Evolutionary conservation across 2,888 invertebrate genomes (phyloP).

Genomic region (Neoscelio sp.): DNA sequence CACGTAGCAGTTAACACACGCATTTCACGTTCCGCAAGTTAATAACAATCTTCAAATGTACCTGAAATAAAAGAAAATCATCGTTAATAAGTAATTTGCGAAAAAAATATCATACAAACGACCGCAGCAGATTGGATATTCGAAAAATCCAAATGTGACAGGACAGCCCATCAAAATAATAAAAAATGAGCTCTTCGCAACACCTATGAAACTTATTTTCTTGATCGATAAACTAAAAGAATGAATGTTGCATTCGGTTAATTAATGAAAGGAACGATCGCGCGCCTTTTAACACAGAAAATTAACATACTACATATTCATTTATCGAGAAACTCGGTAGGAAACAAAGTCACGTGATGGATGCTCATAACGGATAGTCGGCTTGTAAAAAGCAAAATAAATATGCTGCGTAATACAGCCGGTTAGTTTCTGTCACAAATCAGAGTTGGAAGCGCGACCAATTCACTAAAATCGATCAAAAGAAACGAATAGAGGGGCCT

Average conservation of each 20-base stretch:
- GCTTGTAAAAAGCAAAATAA: neutral
- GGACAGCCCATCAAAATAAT: neutral
- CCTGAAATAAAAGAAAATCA: slow-evolving; percentile 15
- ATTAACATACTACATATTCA: slow-evolving; percentile 14
- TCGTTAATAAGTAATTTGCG: neutral
- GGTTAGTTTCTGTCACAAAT: slow-evolving; percentile 17
- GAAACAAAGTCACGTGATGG: slow-evolving; percentile 4
- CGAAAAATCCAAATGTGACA: neutral
- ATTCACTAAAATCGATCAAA: slow-evolving; percentile 15
- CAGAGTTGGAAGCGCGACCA: slow-evolving; percentile 11
- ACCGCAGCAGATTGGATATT: neutral
- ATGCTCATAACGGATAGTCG: neutral
- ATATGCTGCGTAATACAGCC: slow-evolving; percentile 1
- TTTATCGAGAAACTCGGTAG: neutral
- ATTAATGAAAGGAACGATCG: neutral
- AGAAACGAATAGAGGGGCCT: slow-evolving; percentile 11
- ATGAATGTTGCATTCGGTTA: neutral
- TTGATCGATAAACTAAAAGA: neutral
- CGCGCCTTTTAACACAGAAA: neutral
- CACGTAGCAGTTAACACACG: slow-evolving; percentile 24
- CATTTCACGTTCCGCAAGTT: slow-evolving; percentile 34
- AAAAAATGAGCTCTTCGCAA: neutral
- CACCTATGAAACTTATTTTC: neutral
- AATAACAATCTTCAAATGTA: slow-evolving; percentile 1
- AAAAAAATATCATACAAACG: neutral